These are phyloP conservation scores for Labeo catla DNA, from an alignment of 2,113 vertebrate species.

Conservation along the genomic window DNA sequence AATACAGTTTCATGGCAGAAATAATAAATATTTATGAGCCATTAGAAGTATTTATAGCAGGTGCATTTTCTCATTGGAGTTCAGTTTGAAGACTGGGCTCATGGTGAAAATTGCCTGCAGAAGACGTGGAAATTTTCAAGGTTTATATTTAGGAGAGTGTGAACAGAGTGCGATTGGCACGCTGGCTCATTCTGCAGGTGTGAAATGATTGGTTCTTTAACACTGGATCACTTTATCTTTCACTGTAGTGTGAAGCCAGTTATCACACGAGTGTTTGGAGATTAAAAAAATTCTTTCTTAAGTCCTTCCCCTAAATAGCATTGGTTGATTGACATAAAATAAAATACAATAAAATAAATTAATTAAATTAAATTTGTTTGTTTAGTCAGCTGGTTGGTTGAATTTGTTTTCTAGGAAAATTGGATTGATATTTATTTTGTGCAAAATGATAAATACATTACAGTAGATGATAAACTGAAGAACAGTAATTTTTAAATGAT, in stretches of 20 bases:
- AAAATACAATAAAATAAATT: no score
- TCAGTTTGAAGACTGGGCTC: not conserved
- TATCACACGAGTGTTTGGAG: not conserved
- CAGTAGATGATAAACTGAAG: no score
- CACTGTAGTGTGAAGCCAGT: not conserved
- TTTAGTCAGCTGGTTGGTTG: no score
- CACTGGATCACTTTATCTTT: conserved; percentile 16
- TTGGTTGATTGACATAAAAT: no score
- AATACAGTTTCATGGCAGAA: not conserved
- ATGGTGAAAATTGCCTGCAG: conserved; percentile 15
- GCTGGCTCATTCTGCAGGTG: conserved; percentile 42
- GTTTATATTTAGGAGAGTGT: conserved; percentile 41
- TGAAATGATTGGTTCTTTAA: conserved; percentile 42
- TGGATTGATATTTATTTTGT: no score
- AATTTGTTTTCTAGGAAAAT: no score
- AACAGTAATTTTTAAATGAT: no score
- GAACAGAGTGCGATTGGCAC: not conserved
- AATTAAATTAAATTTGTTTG: no score
- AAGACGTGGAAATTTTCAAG: conserved; percentile 19
- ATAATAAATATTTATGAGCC: not conserved
- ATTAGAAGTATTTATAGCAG: not conserved
- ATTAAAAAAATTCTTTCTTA: not conserved
- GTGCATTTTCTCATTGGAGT: not conserved
- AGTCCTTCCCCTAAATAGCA: not conserved
- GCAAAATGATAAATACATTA: no score